Evolutionary conservation across 1,140 invertebrate species (phyloP).

Genomic region (Heterodera carotae): DNA sequence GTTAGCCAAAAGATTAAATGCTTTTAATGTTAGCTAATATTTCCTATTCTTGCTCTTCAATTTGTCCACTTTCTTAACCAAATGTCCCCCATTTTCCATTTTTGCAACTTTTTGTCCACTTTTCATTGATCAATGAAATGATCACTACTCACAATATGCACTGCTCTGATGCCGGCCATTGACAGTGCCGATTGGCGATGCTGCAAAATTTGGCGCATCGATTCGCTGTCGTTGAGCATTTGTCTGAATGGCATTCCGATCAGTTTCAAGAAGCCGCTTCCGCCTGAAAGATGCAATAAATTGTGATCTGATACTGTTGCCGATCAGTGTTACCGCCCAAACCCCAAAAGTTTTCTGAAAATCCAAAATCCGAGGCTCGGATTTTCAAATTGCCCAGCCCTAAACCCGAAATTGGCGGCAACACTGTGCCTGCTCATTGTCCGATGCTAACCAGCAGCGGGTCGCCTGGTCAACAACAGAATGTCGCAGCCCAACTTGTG

Average conservation of each 20-base stretch:
- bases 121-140: constrained; percentile 15
- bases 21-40: not conserved
- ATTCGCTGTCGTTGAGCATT: constrained; percentile 51
- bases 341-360: too few relatives aligned
- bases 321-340: too few relatives aligned
- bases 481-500: constrained; percentile 51
- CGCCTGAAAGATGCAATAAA: constrained; percentile 34
- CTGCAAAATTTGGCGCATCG: constrained; percentile 44
- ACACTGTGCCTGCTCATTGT: too few relatives aligned
- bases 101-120: constrained; percentile 2
- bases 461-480: constrained; percentile 45
- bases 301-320: not conserved
- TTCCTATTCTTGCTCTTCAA: not conserved
- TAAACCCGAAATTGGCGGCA: too few relatives aligned
- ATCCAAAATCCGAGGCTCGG: constrained; percentile 5
- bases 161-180: constrained; percentile 43
- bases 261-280: constrained; percentile 53
- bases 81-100: constrained; percentile 11
- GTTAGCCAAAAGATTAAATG: too few relatives aligned
- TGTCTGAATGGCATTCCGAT: constrained; percentile 51
- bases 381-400: not conserved
- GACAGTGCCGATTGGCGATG: constrained; percentile 51
- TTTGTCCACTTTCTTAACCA: constrained; percentile 11
- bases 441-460: constrained; percentile 35
- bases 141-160: constrained; percentile 50